Evolutionary conservation across 2,888 invertebrate genomes (phyloP).

Genomic region (Agriopis aurantiaria): DNA sequence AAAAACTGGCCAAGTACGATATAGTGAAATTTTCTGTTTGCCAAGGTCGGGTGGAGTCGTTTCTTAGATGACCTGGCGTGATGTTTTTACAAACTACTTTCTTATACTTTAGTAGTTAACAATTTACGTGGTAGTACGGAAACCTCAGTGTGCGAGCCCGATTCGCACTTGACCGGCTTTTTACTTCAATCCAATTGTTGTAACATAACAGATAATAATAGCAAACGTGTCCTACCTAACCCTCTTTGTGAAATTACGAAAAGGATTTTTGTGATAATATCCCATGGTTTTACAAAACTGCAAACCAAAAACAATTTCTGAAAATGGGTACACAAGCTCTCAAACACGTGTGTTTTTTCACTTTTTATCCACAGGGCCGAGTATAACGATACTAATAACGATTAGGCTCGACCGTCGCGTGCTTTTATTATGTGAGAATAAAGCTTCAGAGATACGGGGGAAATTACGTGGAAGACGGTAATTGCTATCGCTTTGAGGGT

Average conservation of each 20-base stretch:
- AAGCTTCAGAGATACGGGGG: slow-evolving; percentile 9
- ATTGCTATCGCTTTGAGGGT: slow-evolving; percentile 18
- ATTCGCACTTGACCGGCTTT: too few species aligned
- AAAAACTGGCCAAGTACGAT: too few species aligned
- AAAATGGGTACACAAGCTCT: slow-evolving; percentile 10
- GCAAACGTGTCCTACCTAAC: background rate
- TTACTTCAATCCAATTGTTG: background rate
- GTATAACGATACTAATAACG: slow-evolving; percentile 27
- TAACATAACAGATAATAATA: background rate
- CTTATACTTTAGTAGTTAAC: too few species aligned
- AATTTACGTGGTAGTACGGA: too few species aligned
- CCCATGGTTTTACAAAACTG: slow-evolving; percentile 9
- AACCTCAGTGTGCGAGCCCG: too few species aligned
- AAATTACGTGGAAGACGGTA: slow-evolving; percentile 27
- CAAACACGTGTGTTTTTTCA: background rate
- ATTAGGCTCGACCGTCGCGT: slow-evolving; percentile 17
- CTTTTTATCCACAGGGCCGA: slow-evolving; percentile 10
- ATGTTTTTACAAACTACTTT: too few species aligned
- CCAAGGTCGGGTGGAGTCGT: too few species aligned
- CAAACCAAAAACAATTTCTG: slow-evolving; percentile 21
- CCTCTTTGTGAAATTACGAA: slow-evolving; percentile 10
- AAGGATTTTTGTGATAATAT: slow-evolving; percentile 3
- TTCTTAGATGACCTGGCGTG: too few species aligned
- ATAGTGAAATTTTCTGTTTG: too few species aligned
- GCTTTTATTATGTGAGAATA: slow-evolving; percentile 28